These are phyloP conservation scores for Trachurus trachurus DNA, from an alignment of 2,797 vertebrate genomes.

Conservation along the genomic window DNA sequence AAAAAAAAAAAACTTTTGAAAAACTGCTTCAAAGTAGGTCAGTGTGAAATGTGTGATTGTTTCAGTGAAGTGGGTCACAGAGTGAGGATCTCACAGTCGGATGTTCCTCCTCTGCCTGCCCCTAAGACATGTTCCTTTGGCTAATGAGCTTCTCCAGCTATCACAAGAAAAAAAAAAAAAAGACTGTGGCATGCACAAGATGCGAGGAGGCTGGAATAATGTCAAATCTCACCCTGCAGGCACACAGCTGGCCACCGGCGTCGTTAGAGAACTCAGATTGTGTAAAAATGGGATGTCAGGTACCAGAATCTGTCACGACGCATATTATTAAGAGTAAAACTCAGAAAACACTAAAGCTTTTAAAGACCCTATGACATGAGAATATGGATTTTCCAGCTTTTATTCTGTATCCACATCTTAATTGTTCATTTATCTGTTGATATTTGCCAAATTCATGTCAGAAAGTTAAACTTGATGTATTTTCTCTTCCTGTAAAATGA, in stretches of 20 bases:
- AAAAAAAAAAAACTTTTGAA: slow-evolving; percentile 19
- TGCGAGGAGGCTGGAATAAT: slow-evolving; percentile 1
- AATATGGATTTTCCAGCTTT: no score
- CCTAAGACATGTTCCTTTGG: slow-evolving; percentile 20
- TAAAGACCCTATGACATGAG: no score
- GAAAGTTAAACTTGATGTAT: no score
- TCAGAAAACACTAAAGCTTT: no score
- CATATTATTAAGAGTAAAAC: not conserved
- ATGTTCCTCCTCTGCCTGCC: slow-evolving; percentile 24
- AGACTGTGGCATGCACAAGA: slow-evolving; percentile 6
- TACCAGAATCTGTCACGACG: not conserved
- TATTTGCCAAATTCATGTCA: no score
- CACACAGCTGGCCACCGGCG: not conserved
- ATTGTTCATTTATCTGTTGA: no score
- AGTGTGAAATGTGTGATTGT: slow-evolving; percentile 39
- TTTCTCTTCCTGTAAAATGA: no score
- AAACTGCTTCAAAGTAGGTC: slow-evolving; percentile 41
- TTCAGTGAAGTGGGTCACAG: slow-evolving; percentile 47
- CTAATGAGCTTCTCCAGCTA: slow-evolving; percentile 22
- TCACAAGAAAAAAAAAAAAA: not conserved
- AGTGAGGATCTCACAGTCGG: slow-evolving; percentile 22
- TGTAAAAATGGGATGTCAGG: not conserved
- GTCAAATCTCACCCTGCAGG: not conserved
- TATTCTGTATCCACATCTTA: no score
- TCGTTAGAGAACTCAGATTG: not conserved